phyloP scores from a whole-genome alignment of 2,888 invertebrate species.

The Orthosia gracilis region DNA sequence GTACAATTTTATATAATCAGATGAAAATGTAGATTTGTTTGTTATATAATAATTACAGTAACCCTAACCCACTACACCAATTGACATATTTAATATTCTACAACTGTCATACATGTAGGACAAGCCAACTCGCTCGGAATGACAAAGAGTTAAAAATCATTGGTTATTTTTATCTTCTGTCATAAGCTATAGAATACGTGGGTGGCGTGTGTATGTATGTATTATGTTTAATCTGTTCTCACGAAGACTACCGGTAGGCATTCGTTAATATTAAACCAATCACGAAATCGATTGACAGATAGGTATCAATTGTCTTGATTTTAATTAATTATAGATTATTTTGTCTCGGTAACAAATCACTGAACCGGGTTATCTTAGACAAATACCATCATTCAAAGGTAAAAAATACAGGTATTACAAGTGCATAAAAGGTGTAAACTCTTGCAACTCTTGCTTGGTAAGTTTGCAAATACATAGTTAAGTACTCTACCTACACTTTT shows the following conservation, averaged over 20 bases:
- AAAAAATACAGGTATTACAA: no score
- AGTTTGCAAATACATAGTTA: neutral
- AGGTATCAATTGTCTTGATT: slow-evolving; percentile 14
- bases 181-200: slow-evolving; percentile 52
- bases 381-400: no score
- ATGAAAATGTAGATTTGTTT: neutral
- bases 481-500: neutral
- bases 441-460: neutral
- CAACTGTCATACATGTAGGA: slow-evolving; percentile 44
- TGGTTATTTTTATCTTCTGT: slow-evolving; percentile 54
- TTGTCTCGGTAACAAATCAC: neutral
- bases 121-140: slow-evolving; percentile 51
- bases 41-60: slow-evolving; percentile 1
- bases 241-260: slow-evolving; percentile 10
- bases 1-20: neutral
- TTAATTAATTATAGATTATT: slow-evolving; percentile 25
- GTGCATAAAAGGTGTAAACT: neutral
- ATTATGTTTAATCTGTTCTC: slow-evolving; percentile 29
- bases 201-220: slow-evolving; percentile 45
- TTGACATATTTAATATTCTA: slow-evolving; percentile 53
- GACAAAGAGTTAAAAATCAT: slow-evolving; percentile 54
- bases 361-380: neutral
- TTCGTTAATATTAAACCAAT: slow-evolving; percentile 40
- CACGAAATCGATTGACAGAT: slow-evolving; percentile 34
- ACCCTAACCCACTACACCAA: slow-evolving; percentile 24